Percentiles rank a stretch among this genome's conserved stretches.
Evolutionary conservation across 2,797 vertebrate genomes (phyloP).

Genomic region (Nasua narica): DNA sequence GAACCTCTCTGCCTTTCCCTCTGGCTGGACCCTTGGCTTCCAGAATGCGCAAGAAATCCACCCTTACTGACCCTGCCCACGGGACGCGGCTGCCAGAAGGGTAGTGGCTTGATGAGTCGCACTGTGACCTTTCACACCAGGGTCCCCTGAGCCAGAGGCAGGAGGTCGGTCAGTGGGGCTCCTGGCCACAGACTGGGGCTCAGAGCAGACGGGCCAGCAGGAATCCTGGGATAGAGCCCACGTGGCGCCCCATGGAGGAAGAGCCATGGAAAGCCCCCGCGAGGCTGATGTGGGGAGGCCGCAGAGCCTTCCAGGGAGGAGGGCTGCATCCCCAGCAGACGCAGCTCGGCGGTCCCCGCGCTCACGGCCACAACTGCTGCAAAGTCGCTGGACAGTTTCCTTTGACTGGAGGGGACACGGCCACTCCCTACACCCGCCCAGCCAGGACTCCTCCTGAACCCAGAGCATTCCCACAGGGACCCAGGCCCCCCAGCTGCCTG

Average conservation of each 20-base stretch:
- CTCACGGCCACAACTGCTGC: background rate
- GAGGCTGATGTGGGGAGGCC: background rate
- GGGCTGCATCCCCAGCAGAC: background rate
- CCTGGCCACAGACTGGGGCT: background rate
- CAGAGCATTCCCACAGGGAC: too few species aligned
- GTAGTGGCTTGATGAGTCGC: background rate
- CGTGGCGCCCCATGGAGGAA: rapidly evolving
- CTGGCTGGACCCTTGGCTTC: background rate
- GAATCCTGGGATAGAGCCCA: too few species aligned
- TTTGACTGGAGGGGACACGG: background rate
- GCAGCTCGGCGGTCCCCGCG: rapidly evolving
- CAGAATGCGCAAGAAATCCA: background rate
- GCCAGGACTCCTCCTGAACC: too few species aligned
- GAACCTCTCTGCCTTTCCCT: background rate
- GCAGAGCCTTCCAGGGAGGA: rapidly evolving
- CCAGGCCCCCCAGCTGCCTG: too few species aligned
- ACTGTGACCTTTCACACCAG: background rate
- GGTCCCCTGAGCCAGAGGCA: background rate
- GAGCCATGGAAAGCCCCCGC: background rate
- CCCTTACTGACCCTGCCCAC: background rate
- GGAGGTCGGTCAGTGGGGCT: background rate
- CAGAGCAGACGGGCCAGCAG: background rate
- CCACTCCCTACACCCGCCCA: too few species aligned
- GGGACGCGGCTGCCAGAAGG: background rate
- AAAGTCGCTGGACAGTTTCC: background rate